A percentile compares a stretch with the other conserved stretches of the same genome.
These are phyloP conservation scores for Cyanistes caeruleus DNA, from an alignment of 2,113 vertebrate species.

Conservation along the genomic window DNA sequence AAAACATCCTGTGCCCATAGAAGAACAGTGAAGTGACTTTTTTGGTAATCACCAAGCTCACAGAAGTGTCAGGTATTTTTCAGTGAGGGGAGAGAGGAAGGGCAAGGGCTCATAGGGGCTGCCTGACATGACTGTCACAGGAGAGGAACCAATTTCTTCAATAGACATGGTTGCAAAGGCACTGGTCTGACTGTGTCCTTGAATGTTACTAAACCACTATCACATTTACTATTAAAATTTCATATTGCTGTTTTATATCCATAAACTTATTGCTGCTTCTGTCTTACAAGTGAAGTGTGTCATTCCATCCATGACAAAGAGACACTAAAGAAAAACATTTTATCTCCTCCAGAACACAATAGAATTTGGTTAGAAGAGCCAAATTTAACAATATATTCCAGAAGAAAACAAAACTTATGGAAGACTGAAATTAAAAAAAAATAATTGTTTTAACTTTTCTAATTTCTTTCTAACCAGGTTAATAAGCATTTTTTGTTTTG, in stretches of 20 bases:
- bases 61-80: not conserved
- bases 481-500: not conserved
- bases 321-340: not conserved
- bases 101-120: not conserved
- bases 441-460: not conserved
- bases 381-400: not conserved
- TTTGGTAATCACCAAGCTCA: not conserved
- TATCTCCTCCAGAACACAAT: not conserved
- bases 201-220: not conserved
- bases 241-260: not conserved
- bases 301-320: not conserved
- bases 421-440: not conserved
- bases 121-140: accelerated
- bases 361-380: not conserved
- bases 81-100: not conserved
- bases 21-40: not conserved
- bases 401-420: not conserved
- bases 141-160: not conserved
- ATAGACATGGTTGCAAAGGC: not conserved
- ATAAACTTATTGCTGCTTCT: not conserved
- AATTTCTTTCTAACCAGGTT: not conserved
- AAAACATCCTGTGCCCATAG: not conserved
- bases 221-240: accelerated
- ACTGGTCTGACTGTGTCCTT: not conserved
- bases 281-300: not conserved